Percentiles rank a stretch among this genome's conserved stretches.
Evolutionary conservation across 1,140 invertebrate species (phyloP).

Genomic region (Drosophila sucinea): DNA sequence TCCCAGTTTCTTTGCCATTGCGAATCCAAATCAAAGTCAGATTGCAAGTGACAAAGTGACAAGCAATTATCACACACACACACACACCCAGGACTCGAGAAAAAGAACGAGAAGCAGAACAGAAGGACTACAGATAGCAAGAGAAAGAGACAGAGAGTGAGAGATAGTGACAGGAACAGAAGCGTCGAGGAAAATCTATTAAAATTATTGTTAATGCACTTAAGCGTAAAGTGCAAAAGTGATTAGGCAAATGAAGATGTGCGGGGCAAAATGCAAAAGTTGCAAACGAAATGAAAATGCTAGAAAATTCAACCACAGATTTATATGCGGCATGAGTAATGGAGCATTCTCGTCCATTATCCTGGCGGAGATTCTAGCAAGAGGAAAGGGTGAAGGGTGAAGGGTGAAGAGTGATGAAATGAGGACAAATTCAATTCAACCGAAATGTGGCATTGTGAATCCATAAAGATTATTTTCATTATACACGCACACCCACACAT

Average conservation of each 20-base stretch:
- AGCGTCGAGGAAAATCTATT: neutral
- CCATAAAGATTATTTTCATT: conserved; percentile 10
- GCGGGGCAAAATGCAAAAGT: neutral
- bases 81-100: neutral
- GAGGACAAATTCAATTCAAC: neutral
- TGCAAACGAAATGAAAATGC: neutral
- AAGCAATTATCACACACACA: neutral
- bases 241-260: conserved; percentile 1
- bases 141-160: neutral
- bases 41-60: conserved; percentile 1
- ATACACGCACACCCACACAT: neutral
- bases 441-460: neutral
- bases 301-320: neutral
- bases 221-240: conserved; percentile 5
- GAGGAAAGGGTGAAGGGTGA: too few relatives aligned
- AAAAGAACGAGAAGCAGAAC: neutral
- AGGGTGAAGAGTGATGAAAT: too few relatives aligned
- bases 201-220: conserved; percentile 4
- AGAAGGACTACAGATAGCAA: neutral
- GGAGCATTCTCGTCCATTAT: too few relatives aligned
- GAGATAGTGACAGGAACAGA: neutral
- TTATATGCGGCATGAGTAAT: too few relatives aligned
- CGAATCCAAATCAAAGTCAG: neutral
- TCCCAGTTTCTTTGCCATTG: neutral
- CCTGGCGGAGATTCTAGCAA: too few relatives aligned